Percentiles rank a stretch among this genome's conserved stretches.
phyloP scores from a whole-genome alignment of 2,113 vertebrate species.

The Nothobranchius furzeri region DNA sequence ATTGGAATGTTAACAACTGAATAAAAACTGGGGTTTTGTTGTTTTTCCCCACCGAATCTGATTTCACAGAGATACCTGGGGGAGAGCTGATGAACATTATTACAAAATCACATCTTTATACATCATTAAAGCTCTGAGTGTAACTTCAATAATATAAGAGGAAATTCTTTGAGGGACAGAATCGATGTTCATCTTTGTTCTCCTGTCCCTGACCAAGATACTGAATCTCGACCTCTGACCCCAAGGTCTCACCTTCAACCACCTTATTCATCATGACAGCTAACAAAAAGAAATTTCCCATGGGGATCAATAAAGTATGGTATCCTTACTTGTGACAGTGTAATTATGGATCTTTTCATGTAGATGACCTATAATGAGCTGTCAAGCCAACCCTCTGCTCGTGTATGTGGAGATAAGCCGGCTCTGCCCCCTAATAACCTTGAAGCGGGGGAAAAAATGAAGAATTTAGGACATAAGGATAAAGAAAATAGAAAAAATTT shows the following conservation, averaged over 20 bases:
- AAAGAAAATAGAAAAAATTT: background rate
- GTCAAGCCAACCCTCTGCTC: constrained; percentile 29
- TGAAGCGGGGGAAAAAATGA: constrained; percentile 4
- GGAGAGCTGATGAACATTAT: no score
- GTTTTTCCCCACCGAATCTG: background rate
- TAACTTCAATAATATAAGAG: no score
- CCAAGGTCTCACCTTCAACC: constrained; percentile 43
- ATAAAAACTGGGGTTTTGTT: background rate
- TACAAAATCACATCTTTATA: no score
- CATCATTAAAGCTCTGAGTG: no score
- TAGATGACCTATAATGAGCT: constrained; percentile 61
- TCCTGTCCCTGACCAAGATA: constrained; percentile 6
- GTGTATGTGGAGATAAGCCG: constrained; percentile 47
- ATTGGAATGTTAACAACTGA: constrained; percentile 7
- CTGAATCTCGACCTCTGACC: constrained; percentile 27
- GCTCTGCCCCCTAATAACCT: constrained; percentile 40
- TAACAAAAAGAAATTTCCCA: constrained; percentile 43
- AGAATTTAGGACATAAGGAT: background rate
- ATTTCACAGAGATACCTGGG: no score
- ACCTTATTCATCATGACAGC: constrained; percentile 44
- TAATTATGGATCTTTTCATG: constrained; percentile 57
- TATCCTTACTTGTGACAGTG: constrained; percentile 37
- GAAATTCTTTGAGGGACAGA: background rate
- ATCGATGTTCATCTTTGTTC: background rate
- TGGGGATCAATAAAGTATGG: constrained; percentile 56